These are phyloP conservation scores for Simalia tracyae DNA, from an alignment of 2,797 vertebrate genomes.

Conservation along the genomic window DNA sequence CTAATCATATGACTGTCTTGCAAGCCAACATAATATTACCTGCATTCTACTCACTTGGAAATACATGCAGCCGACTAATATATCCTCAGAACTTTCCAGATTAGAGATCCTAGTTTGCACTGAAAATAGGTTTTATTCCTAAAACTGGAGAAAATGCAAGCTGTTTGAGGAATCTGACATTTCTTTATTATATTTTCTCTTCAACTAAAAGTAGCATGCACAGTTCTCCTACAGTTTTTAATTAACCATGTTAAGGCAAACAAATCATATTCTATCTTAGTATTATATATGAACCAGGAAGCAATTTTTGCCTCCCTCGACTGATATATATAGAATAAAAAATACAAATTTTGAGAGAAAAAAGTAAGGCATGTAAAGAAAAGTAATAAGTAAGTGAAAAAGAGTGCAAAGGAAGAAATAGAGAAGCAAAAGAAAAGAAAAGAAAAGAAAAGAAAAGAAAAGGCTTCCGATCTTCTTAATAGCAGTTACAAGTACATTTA, in stretches of 20 bases:
- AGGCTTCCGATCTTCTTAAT: background rate
- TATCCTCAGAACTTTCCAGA: background rate
- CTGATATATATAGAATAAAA: too few relatives aligned
- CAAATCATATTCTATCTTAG: background rate
- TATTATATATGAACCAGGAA: too few relatives aligned
- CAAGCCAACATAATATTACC: background rate
- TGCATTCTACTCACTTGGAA: background rate
- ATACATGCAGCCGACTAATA: background rate
- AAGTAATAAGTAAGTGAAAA: background rate
- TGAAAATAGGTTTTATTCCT: background rate
- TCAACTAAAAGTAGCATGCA: background rate
- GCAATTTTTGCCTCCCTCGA: too few relatives aligned
- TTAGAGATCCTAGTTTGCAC: background rate
- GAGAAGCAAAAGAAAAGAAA: background rate
- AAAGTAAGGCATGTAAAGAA: background rate
- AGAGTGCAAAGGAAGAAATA: background rate
- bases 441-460: background rate
- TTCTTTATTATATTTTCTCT: background rate
- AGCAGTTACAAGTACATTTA: background rate
- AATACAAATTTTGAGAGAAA: too few relatives aligned
- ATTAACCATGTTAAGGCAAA: background rate
- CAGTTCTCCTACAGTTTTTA: background rate
- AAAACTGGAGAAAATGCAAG: background rate
- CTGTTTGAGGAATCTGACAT: background rate
- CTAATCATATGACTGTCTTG: background rate